These are phyloP conservation scores for Bergia sp. DNA, from an alignment of 92 coral and sea anemone species.

Conservation along the genomic window DNA sequence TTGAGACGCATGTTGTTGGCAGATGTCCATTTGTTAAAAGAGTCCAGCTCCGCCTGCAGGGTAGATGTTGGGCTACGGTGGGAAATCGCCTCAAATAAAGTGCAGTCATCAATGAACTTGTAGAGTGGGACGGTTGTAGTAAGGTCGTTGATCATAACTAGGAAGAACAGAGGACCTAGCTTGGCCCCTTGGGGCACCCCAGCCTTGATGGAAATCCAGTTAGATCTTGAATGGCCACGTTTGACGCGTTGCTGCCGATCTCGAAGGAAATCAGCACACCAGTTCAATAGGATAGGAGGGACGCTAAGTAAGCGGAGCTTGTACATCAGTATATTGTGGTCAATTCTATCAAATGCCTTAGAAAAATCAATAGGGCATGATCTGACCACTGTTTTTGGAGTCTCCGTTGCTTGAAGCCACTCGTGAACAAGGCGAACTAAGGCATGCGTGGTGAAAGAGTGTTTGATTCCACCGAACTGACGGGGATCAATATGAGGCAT, in stretches of 20 bases:
- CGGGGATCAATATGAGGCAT: neutral
- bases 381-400: neutral
- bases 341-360: too few relatives aligned
- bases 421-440: neutral
- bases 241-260: slow-evolving; percentile 60
- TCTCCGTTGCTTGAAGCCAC: slow-evolving; percentile 26
- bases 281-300: slow-evolving; percentile 56
- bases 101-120: slow-evolving; percentile 52
- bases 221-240: slow-evolving; percentile 33
- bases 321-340: too few relatives aligned
- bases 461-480: neutral
- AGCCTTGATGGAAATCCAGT: slow-evolving; percentile 43
- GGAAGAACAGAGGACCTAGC: too few relatives aligned
- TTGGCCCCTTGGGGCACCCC: too few relatives aligned
- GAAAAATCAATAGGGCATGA: too few relatives aligned
- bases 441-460: neutral
- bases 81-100: slow-evolving; percentile 49
- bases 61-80: neutral
- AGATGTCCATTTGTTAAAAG: slow-evolving; percentile 45
- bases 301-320: neutral
- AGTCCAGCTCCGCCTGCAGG: slow-evolving; percentile 42
- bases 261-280: slow-evolving; percentile 58
- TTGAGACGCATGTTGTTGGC: too few relatives aligned
- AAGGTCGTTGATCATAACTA: too few relatives aligned
- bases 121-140: slow-evolving; percentile 21